Conservation (phyloP, 2,797 vertebrate genomes). For the Potorous gilbertii region DNA sequence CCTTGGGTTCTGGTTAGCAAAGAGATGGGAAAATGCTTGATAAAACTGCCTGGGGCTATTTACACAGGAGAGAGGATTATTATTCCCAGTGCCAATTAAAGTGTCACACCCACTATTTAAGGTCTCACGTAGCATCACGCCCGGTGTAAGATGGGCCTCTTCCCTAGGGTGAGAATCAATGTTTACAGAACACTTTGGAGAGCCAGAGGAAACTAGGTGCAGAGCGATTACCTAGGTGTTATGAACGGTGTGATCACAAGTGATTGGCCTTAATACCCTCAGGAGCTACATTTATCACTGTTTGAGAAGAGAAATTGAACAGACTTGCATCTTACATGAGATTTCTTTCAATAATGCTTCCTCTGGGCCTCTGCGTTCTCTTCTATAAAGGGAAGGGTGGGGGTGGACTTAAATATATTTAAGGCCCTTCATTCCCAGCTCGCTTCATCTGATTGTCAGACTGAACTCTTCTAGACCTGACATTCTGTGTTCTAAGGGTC, state of each 20-base stretch:
- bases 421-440: neutral
- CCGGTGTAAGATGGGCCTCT: neutral
- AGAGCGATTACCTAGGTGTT: neutral
- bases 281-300: neutral
- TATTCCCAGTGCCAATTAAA: neutral
- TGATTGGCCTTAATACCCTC: neutral
- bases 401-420: neutral
- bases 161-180: conserved; percentile 3
- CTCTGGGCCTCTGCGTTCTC: neutral
- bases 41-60: neutral
- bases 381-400: neutral
- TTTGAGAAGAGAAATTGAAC: neutral
- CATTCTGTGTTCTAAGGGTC: neutral
- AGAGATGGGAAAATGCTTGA: neutral
- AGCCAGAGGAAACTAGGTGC: neutral
- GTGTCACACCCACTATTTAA: neutral
- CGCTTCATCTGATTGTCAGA: neutral
- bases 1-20: neutral
- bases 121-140: neutral
- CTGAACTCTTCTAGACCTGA: neutral
- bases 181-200: neutral
- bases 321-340: neutral
- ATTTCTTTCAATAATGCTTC: neutral
- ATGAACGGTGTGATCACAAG: neutral
- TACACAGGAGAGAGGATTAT: neutral